Conservation (phyloP, 2,113 vertebrate genomes). For the Epinephelus moara region DNA sequence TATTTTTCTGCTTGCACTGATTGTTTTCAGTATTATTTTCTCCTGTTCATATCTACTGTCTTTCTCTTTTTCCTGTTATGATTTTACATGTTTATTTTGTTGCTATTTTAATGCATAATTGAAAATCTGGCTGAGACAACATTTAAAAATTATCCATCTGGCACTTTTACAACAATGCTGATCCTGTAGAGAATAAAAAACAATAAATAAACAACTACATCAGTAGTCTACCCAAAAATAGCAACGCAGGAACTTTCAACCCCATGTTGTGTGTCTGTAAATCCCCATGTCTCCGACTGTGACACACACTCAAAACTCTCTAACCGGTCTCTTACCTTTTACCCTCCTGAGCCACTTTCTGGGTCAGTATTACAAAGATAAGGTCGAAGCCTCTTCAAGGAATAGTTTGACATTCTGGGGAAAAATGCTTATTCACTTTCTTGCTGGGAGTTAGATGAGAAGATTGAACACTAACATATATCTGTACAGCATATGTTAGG, state of each 20-base stretch:
- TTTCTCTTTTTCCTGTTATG: background rate
- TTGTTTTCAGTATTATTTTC: background rate
- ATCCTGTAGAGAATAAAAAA: background rate
- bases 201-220: background rate
- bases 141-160: background rate
- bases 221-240: background rate
- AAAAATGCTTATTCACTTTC: no score
- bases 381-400: background rate
- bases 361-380: background rate
- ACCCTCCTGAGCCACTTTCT: background rate
- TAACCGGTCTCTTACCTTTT: background rate
- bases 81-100: background rate
- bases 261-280: background rate
- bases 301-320: no score
- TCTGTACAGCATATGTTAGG: background rate
- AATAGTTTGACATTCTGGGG: background rate
- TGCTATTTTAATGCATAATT: background rate
- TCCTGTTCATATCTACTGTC: background rate
- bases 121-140: background rate
- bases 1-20: background rate
- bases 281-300: background rate
- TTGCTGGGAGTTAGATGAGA: background rate
- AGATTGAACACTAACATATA: background rate
- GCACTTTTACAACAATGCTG: background rate
- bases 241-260: background rate